Conservation (phyloP, 1,140 invertebrate genomes). For the Heliconius congener region DNA sequence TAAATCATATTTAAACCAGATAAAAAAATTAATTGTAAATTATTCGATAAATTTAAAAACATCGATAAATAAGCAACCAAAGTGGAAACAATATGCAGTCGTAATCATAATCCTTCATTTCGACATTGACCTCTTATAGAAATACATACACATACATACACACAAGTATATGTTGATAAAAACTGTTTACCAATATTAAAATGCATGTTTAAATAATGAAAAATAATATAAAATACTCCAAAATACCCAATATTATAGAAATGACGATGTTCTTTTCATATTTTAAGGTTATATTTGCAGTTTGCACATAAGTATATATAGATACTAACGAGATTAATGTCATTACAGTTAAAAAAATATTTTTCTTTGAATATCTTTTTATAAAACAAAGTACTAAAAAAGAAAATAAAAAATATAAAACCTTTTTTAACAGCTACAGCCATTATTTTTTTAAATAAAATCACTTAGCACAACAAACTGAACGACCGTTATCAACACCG, state of each 20-base stretch:
- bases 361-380: background rate
- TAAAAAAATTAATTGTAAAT: background rate
- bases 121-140: background rate
- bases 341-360: background rate
- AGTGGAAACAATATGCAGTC: background rate
- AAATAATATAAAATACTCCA: background rate
- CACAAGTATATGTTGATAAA: background rate
- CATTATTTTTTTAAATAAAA: slow-evolving; percentile 81
- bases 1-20: background rate
- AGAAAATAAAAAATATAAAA: slow-evolving; percentile 10
- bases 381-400: background rate
- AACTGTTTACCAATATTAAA: background rate
- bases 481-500: background rate
- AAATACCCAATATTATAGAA: background rate
- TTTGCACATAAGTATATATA: background rate
- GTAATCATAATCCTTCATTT: background rate
- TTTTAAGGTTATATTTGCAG: background rate
- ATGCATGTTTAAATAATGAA: background rate
- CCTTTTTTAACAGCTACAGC: slow-evolving; percentile 51
- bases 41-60: slow-evolving; percentile 4
- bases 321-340: background rate
- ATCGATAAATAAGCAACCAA: background rate
- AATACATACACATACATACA: background rate
- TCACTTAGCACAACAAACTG: background rate
- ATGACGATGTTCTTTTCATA: background rate